Conservation (phyloP, 2,797 vertebrate genomes). For the Hylomyscus alleni region DNA sequence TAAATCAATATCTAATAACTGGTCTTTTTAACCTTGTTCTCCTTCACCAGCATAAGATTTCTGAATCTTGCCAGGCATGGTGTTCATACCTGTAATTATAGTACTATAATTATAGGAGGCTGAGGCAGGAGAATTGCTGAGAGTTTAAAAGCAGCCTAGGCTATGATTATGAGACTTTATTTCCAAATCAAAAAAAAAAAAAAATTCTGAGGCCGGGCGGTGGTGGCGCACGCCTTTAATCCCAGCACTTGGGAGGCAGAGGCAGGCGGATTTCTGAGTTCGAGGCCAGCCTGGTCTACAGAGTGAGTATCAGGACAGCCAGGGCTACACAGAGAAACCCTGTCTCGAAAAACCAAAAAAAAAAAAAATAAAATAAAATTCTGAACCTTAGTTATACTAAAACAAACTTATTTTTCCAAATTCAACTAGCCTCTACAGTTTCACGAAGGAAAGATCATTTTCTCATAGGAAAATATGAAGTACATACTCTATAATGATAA, state of each 20-base stretch:
- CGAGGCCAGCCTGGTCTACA: too few relatives aligned
- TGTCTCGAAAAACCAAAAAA: too few relatives aligned
- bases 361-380: too few relatives aligned
- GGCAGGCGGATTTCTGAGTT: too few relatives aligned
- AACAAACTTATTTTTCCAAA: not conserved
- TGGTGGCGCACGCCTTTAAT: too few relatives aligned
- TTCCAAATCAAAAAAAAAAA: not conserved
- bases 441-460: not conserved
- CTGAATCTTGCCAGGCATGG: not conserved
- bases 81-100: not conserved
- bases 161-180: not conserved
- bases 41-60: not conserved
- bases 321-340: too few relatives aligned
- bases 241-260: too few relatives aligned
- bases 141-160: not conserved
- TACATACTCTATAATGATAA: not conserved
- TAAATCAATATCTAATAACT: too few relatives aligned
- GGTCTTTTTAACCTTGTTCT: not conserved
- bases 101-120: not conserved
- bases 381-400: conserved; percentile 35
- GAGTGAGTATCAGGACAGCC: too few relatives aligned
- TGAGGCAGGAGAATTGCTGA: not conserved
- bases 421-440: too few relatives aligned
- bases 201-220: too few relatives aligned
- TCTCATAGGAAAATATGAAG: not conserved